Evolutionary conservation across 1,140 invertebrate species (phyloP), one percentile per base, ranked within the genome.

Genomic region (Dreissena rostriformis): DNA sequence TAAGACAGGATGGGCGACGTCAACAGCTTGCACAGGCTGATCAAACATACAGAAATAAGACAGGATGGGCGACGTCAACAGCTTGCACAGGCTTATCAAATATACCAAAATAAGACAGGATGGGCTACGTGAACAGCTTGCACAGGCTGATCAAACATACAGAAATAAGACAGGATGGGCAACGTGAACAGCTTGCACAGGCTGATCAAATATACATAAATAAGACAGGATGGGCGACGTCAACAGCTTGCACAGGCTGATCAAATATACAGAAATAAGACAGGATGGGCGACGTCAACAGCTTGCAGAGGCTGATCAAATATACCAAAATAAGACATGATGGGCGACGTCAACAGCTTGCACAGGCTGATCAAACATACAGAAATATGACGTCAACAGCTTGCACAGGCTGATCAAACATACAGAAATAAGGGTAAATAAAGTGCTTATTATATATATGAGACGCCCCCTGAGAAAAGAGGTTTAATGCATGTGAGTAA

Each of bases 101-200:
- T n/a, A n/a, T n/a, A n/a, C n/a, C n/a, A n/a, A n/a, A n/a, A n/a
- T n/a, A n/a, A n/a, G n/a, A n/a, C 29, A 96, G 96, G 7, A 96
- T 94, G 0, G 97, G 96, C 49, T 96, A 96, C 0, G 98, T 99
- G 74, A 99, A 94, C 65, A 99, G 94, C 84, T 97, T 95, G 92
- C 98, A 98, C 52, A 99, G 84, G 84, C 92, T 93, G 39, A 39
- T 2, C n/a, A n/a, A n/a, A n/a, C n/a, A n/a, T n/a, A n/a, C n/a
- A n/a, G n/a, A n/a, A n/a, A n/a, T n/a, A n/a, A n/a, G n/a, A n/a
- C 29, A 96, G 96, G 7, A 96, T 94, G 0, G 97, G 96, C 49
- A 96, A 96, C 0, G 98, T 99, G 74, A 99, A 94, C 65, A 99
- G 94, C 84, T 97, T 95, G 92, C 98, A 98, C 52, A 99, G 84